phyloP scores from a whole-genome alignment of 2,113 vertebrate species.

The Haliaeetus leucogaster region DNA sequence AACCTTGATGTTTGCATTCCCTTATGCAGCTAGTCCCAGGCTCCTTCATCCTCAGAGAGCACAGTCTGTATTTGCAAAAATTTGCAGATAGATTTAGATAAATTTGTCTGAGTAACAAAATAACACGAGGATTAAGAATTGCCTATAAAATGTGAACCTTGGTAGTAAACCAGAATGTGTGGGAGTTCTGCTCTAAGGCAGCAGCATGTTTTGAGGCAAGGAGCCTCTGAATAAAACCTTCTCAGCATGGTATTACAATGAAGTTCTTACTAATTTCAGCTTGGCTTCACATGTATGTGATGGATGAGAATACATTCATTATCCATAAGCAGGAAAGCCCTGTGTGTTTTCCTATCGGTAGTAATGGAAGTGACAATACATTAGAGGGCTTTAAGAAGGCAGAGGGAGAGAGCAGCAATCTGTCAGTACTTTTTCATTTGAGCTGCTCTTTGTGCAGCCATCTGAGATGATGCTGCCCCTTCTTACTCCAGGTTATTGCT shows the following conservation, averaged over 20 bases:
- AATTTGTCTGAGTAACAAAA: conserved; percentile 25
- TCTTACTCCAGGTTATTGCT: not conserved
- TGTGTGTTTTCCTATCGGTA: not conserved
- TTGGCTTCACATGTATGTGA: not conserved
- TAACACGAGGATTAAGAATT: conserved; percentile 31
- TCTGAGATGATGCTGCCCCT: not conserved
- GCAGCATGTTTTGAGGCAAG: not conserved
- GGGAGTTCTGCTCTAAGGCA: conserved; percentile 30
- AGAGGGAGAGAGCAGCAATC: not conserved
- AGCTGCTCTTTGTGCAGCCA: not conserved
- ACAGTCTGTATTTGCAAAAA: conserved; percentile 21
- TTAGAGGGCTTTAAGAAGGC: not conserved
- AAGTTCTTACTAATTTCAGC: conserved; percentile 29
- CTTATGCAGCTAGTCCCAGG: not conserved
- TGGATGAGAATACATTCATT: not conserved
- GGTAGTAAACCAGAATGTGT: conserved; percentile 40
- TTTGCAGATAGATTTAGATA: conserved; percentile 16
- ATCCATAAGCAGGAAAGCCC: not conserved
- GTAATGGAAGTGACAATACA: not conserved
- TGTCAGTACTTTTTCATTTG: not conserved
- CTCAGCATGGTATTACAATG: conserved; percentile 15
- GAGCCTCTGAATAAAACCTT: conserved; percentile 17
- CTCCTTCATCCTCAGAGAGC: conserved; percentile 12
- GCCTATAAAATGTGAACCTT: conserved; percentile 44
- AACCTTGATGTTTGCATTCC: not conserved